Evolutionary conservation across 2,113 vertebrate species (phyloP).

Genomic region (Gnathonemus longibarbis): DNA sequence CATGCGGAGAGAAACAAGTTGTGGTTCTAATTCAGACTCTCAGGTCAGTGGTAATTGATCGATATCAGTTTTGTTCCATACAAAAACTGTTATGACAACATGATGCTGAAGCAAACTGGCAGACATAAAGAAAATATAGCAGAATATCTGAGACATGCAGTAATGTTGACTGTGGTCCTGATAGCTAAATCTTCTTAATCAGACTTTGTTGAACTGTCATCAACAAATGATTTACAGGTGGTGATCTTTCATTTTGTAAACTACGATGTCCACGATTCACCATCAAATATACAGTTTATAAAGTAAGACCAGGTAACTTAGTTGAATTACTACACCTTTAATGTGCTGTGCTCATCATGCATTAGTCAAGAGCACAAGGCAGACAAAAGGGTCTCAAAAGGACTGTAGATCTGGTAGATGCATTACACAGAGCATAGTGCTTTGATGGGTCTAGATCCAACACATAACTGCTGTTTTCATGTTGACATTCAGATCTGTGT

Average conservation of each 20-base stretch:
- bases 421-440: background rate
- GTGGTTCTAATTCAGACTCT: background rate
- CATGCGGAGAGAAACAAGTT: slow-evolving; percentile 22
- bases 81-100: background rate
- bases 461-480: background rate
- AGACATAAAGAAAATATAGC: slow-evolving; percentile 32
- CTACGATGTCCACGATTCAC: background rate
- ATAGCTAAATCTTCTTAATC: background rate
- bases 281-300: background rate
- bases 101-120: background rate
- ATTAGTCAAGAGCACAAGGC: background rate
- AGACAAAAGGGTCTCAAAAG: background rate
- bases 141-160: slow-evolving; percentile 24
- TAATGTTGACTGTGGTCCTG: slow-evolving; percentile 20
- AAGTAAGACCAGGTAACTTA: background rate
- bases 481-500: background rate
- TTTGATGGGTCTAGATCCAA: background rate
- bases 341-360: background rate
- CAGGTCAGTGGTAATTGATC: slow-evolving; percentile 15
- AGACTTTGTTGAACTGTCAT: slow-evolving; percentile 14
- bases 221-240: background rate
- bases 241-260: background rate
- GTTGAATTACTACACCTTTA: background rate
- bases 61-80: slow-evolving; percentile 30
- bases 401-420: background rate